A percentile compares a stretch with the other conserved stretches of the same genome.
Evolutionary conservation across 2,797 vertebrate genomes (phyloP).

Genomic region (Agapornis canus): DNA sequence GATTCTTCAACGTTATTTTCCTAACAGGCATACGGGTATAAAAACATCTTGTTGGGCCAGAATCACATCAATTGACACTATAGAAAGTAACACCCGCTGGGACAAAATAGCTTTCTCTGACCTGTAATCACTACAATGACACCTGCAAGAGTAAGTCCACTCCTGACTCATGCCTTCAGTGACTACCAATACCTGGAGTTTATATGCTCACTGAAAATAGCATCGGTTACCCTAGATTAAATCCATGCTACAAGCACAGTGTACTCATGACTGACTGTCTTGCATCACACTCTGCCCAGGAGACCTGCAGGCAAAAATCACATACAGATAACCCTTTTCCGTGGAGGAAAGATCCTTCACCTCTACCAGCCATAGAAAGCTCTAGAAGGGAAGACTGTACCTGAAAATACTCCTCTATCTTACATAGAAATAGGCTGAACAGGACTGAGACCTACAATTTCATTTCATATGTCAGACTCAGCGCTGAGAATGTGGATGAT

Average conservation of each 20-base stretch:
- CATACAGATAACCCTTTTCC: neutral
- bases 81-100: neutral
- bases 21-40: neutral
- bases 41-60: neutral
- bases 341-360: neutral
- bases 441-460: neutral
- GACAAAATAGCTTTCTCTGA: neutral
- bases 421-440: neutral
- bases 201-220: neutral
- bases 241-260: neutral
- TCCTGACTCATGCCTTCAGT: rapidly evolving
- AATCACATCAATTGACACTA: neutral
- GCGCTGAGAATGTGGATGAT: rapidly evolving
- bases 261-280: neutral
- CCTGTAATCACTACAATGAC: neutral
- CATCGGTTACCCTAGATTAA: neutral
- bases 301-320: neutral
- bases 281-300: neutral
- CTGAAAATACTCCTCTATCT: neutral
- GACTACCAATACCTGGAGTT: neutral
- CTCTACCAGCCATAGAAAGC: neutral
- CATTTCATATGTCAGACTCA: neutral
- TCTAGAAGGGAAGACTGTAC: neutral
- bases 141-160: neutral
- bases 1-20: neutral